Evolutionary conservation across 2,113 vertebrate species (phyloP).

Genomic region (Erpornis zantholeuca): DNA sequence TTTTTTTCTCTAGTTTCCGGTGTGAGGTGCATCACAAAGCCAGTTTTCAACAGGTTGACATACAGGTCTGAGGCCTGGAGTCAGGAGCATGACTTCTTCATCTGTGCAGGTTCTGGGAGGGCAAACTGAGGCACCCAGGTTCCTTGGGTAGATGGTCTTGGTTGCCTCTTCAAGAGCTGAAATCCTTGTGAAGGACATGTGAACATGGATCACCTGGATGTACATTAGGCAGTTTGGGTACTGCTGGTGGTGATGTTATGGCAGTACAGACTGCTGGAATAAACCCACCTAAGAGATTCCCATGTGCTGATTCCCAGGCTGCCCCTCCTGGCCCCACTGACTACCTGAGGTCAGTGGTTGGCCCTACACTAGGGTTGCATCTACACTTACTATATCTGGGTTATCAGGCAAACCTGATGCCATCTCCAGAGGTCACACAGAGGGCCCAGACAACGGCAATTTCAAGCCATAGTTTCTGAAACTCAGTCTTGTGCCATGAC

Average conservation of each 20-base stretch:
- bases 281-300: background rate
- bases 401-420: background rate
- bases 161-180: background rate
- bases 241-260: background rate
- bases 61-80: background rate
- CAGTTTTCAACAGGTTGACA: background rate
- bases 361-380: background rate
- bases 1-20: background rate
- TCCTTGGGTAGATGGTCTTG: background rate
- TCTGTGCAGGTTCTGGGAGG: background rate
- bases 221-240: background rate
- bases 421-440: background rate
- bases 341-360: background rate
- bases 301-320: background rate
- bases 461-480: background rate
- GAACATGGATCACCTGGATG: background rate
- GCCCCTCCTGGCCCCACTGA: rapidly evolving
- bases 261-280: background rate
- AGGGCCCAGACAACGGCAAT: background rate
- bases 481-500: background rate
- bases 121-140: background rate
- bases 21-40: background rate
- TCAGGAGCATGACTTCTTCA: background rate
- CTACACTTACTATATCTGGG: background rate
- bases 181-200: background rate